Percentiles rank a stretch among this genome's conserved stretches.
These are phyloP conservation scores for Daubentonia madagascariensis DNA, from an alignment of 2,113 vertebrate species.

Conservation along the genomic window DNA sequence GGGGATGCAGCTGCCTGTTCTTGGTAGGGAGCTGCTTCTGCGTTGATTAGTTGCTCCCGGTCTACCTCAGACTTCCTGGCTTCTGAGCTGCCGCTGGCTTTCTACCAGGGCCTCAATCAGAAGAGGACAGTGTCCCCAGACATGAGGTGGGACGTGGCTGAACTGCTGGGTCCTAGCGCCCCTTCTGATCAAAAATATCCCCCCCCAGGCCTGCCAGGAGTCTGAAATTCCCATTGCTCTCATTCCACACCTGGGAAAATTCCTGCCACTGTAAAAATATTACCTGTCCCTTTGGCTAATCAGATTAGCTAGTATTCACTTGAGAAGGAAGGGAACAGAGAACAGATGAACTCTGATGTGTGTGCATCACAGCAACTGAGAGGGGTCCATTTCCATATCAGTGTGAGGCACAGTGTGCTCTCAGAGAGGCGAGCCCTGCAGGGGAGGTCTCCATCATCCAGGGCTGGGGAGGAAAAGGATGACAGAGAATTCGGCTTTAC, in stretches of 20 bases:
- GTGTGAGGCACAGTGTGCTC: background rate
- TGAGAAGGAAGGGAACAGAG: background rate
- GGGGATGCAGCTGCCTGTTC: background rate
- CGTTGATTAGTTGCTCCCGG: background rate
- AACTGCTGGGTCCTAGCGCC: background rate
- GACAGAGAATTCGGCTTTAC: background rate
- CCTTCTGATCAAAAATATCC: background rate
- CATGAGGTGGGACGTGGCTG: background rate
- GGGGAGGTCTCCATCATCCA: background rate
- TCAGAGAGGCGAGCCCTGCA: background rate
- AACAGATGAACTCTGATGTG: background rate
- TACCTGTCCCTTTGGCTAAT: background rate
- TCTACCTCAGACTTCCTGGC: background rate
- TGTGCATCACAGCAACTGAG: background rate
- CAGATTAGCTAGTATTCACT: background rate
- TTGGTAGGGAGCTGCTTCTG: background rate
- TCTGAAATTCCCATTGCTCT: background rate
- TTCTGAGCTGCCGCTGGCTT: background rate
- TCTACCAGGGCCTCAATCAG: background rate
- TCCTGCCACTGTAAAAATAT: background rate
- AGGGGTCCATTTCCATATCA: background rate
- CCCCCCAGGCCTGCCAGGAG: background rate
- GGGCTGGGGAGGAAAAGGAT: fast-evolving
- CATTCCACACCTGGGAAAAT: background rate
- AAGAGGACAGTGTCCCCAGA: background rate